Conservation (phyloP, 2,888 invertebrate species). For the Craniophora ligustri region DNA sequence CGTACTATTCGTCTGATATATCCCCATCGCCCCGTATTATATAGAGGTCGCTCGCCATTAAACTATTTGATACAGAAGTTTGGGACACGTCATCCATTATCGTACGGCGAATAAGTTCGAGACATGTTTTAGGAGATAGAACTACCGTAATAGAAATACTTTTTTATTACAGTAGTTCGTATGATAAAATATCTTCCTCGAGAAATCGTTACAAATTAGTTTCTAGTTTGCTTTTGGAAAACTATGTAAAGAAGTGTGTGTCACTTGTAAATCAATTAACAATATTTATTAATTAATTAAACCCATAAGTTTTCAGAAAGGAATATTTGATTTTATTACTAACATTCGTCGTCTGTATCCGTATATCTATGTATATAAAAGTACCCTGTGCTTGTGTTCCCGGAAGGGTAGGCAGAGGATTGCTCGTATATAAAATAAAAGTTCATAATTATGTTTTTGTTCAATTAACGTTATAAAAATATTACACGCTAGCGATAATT, state of each 20-base stretch:
- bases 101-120: constrained; percentile 18
- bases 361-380: no score
- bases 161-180: constrained; percentile 24
- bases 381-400: no score
- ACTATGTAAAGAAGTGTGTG: no score
- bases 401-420: no score
- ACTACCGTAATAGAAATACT: constrained; percentile 33
- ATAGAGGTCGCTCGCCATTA: constrained; percentile 68
- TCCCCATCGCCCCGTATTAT: constrained; percentile 69
- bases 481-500: no score
- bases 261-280: background rate
- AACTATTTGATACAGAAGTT: constrained; percentile 70
- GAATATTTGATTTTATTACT: no score
- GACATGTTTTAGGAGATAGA: constrained; percentile 35
- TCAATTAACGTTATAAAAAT: no score
- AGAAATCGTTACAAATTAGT: background rate
- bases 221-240: background rate
- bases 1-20: constrained; percentile 82
- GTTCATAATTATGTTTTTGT: no score
- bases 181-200: constrained; percentile 6
- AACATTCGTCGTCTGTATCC: no score
- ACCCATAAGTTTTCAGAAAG: background rate
- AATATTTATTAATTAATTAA: background rate
- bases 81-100: constrained; percentile 53
- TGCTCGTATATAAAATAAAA: no score